Percentiles rank a stretch among this genome's conserved stretches.
Conservation (phyloP, 2,797 vertebrate species). For the Lerista edwardsae region DNA sequence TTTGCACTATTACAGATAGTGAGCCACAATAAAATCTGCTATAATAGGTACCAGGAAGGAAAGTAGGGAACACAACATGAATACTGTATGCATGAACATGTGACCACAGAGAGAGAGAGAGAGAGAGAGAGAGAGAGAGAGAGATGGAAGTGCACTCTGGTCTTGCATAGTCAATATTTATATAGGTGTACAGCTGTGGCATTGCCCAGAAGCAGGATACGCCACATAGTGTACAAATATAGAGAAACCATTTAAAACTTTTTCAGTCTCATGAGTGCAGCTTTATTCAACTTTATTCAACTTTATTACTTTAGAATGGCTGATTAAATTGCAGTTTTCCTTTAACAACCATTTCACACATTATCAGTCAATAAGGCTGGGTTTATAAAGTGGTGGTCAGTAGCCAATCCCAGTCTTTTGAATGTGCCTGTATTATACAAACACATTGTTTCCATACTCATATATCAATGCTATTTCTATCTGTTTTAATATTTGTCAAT, state of each 20-base stretch:
- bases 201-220: not conserved
- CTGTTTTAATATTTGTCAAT: not conserved
- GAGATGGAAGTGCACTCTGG: not conserved
- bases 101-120: not conserved
- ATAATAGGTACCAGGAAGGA: no score
- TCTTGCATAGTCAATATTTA: not conserved
- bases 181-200: not conserved
- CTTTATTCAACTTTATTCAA: no score
- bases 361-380: not conserved
- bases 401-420: not conserved
- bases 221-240: slow-evolving; percentile 40
- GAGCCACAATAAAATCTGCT: not conserved
- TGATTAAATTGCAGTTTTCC: not conserved
- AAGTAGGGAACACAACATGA: not conserved
- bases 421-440: not conserved
- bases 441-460: not conserved
- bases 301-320: not conserved
- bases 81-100: not conserved
- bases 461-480: not conserved
- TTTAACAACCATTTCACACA: not conserved
- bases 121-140: not conserved
- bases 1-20: not conserved
- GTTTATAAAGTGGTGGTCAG: not conserved
- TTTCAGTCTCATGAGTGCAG: not conserved
- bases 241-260: not conserved